phyloP scores from a whole-genome alignment of 2,888 invertebrate genomes.

The Oligia fasciuncula region DNA sequence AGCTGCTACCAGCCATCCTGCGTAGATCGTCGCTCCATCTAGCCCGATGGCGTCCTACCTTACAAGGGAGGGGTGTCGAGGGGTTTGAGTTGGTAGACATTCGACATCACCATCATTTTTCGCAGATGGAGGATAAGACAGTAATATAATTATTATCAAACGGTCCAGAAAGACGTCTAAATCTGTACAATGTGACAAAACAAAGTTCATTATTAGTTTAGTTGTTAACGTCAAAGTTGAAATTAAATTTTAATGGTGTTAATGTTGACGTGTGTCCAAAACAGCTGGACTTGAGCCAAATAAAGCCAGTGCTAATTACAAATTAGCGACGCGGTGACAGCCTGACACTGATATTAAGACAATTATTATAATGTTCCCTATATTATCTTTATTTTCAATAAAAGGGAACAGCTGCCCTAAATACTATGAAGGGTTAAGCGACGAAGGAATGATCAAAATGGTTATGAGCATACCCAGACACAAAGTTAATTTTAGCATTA shows the following conservation, averaged over 20 bases:
- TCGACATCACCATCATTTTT: too few species aligned
- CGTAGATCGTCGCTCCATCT: too few species aligned
- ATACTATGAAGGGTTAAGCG: not conserved
- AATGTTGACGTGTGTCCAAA: slow-evolving; percentile 49
- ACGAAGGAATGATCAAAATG: not conserved
- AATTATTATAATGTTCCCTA: slow-evolving; percentile 43
- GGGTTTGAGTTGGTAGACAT: not conserved
- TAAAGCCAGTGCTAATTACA: slow-evolving; percentile 51
- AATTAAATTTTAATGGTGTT: slow-evolving; percentile 52
- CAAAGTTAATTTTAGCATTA: too few species aligned
- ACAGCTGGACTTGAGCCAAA: slow-evolving; percentile 61
- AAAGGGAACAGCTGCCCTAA: not conserved
- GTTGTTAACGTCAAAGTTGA: slow-evolving; percentile 40
- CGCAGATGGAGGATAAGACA: not conserved
- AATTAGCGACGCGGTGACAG: slow-evolving; percentile 61
- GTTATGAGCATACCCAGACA: too few species aligned
- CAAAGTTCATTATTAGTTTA: slow-evolving; percentile 36
- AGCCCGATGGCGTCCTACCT: too few species aligned
- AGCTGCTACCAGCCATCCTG: not conserved
- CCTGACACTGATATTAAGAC: slow-evolving; percentile 53
- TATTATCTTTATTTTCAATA: slow-evolving; percentile 11
- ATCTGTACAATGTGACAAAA: slow-evolving; percentile 22
- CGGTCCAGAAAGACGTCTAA: not conserved
- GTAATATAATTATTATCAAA: not conserved
- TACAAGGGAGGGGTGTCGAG: too few species aligned